Conservation (phyloP, 2,888 invertebrate species). For the Erebia ligea region DNA sequence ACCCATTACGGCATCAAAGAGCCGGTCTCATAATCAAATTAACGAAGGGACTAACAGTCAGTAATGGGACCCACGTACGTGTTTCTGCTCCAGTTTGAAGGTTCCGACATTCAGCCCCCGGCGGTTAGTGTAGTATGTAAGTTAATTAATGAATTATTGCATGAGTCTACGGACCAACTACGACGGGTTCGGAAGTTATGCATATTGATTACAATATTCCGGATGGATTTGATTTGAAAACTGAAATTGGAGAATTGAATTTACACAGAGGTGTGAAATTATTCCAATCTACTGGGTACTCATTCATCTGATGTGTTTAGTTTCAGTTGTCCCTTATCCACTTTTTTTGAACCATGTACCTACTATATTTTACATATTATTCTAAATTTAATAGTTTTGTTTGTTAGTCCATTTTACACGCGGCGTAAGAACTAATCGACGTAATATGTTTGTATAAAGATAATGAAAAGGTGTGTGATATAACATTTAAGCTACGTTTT, state of each 20-base stretch:
- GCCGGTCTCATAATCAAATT: conserved; percentile 37
- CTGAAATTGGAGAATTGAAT: conserved; percentile 17
- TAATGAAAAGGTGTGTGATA: too few relatives aligned
- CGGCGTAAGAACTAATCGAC: too few relatives aligned
- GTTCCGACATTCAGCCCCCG: conserved; percentile 24
- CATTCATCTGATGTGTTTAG: conserved; percentile 2
- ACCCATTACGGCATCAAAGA: conserved; percentile 39
- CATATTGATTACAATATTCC: conserved; percentile 28
- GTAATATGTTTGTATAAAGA: too few relatives aligned
- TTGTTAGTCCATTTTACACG: too few relatives aligned
- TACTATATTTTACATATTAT: too few relatives aligned
- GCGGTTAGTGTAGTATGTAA: conserved; percentile 26
- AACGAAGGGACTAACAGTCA: conserved; percentile 39
- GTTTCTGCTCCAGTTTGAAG: conserved; percentile 29
- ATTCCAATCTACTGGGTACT: not conserved
- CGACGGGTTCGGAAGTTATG: conserved; percentile 24
- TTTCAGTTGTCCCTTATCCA: not conserved
- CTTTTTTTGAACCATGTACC: too few relatives aligned
- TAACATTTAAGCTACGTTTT: too few relatives aligned
- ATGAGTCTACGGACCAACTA: conserved; percentile 31
- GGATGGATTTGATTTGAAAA: conserved; percentile 24
- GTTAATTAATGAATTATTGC: conserved; percentile 35
- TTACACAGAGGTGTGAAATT: not conserved
- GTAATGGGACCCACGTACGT: conserved; percentile 30
- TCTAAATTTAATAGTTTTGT: too few relatives aligned